Conservation (phyloP, 2,113 vertebrate genomes). For the Equus przewalskii region DNA sequence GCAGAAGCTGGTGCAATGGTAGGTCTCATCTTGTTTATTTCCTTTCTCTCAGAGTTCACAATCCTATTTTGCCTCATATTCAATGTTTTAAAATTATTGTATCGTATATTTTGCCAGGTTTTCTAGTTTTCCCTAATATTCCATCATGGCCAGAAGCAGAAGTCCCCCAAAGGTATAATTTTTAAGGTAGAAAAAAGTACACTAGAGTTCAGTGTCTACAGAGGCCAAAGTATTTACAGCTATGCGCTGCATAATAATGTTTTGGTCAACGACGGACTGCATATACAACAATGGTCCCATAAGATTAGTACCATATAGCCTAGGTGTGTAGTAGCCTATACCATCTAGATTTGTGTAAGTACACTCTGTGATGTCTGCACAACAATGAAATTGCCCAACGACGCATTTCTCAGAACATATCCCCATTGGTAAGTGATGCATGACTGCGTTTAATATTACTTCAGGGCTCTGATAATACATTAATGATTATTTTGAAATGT, state of each 20-base stretch:
- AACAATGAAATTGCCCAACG: too few species aligned
- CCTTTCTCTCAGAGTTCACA: background rate
- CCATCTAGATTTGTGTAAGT: too few species aligned
- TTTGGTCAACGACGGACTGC: too few species aligned
- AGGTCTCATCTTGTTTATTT: background rate
- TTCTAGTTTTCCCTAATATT: conserved; percentile 6
- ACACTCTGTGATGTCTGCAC: too few species aligned
- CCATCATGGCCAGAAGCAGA: background rate
- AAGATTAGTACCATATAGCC: too few species aligned
- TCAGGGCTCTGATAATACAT: background rate
- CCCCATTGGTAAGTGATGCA: too few species aligned
- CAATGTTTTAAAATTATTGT: background rate
- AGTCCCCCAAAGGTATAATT: background rate
- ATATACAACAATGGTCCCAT: too few species aligned
- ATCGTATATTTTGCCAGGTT: background rate
- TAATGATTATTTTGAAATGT: background rate
- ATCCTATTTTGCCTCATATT: background rate
- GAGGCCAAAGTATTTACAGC: background rate
- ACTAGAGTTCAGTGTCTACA: background rate
- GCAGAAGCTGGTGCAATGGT: background rate
- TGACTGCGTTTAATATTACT: background rate
- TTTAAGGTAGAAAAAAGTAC: background rate
- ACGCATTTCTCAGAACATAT: too few species aligned
- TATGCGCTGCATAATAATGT: too few species aligned
- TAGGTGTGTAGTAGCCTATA: too few species aligned